Base-by-base conservation (phyloP, 2,888 invertebrate species). In the Drosophila ochracea region DNA sequence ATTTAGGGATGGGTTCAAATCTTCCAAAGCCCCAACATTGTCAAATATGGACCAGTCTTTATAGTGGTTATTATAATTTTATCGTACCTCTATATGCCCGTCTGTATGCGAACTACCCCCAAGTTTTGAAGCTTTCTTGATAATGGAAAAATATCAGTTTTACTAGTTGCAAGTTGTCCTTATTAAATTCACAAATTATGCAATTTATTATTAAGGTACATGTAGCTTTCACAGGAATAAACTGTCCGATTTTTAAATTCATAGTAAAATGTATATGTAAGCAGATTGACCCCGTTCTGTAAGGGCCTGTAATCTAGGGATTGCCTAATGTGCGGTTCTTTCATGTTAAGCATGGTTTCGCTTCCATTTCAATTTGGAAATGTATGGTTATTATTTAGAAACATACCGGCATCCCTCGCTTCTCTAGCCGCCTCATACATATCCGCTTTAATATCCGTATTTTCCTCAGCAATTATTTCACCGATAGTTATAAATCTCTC, bases 391-490 rank as follows among this genome's bases (percentile, higher is more conserved):
- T 35, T 11, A 16, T 16, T 25, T 47, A 25, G 25, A 25, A 57
- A 57, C 94, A 94, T 93, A 98, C 99, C 99, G 93, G 99, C 99
- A 91, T 97, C 95, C 87, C 99, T 94, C 21, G 99, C 99, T 93
- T 99, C 99, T 92, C 97, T 98, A 94, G 99, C 99, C 33, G 99
- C 99, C 90, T 99, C 98, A 93, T 97, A 98, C 99, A 99, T 99
- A 93, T 99, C 99, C 92, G 97, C 96, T 86, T 98, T 96, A 84
- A 99, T 98, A 94, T 99, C 99, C 37, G 97, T 97, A 95, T 99
- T 99, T 94, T 99, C 99, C 94, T 99, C 99, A 57, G 99, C 99
- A 92, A 99, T 99, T 90, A 98, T 97, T 94, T 99, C 99, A 52
- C 99, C 99, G 80, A 99, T 99, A 52, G 98, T 97, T 86, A 99